Percentiles rank a stretch among this genome's conserved stretches.
Evolutionary conservation across 1,140 invertebrate species (phyloP).

Genomic region (Agrilus planipennis): DNA sequence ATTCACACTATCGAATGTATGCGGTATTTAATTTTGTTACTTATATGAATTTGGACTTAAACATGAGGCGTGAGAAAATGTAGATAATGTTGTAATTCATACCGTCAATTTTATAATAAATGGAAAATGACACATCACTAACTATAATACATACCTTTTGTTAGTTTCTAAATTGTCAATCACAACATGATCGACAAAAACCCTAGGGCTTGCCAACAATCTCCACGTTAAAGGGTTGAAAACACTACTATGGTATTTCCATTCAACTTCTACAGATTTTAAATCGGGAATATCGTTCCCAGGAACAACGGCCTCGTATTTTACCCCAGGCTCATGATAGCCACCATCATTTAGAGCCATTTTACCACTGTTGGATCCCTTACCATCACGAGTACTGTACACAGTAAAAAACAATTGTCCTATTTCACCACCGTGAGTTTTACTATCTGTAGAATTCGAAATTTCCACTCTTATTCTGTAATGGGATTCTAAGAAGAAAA

Average conservation of each 20-base stretch:
- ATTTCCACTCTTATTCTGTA: constrained; percentile 62
- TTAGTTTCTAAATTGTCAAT: constrained; percentile 56
- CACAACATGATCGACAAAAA: constrained; percentile 56
- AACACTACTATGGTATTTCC: constrained; percentile 63
- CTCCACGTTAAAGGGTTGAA: constrained; percentile 77
- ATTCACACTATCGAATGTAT: no score
- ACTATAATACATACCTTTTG: constrained; percentile 48
- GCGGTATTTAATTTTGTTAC: no score
- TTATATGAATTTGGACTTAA: no score
- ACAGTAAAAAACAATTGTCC: constrained; percentile 56
- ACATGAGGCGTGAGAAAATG: no score
- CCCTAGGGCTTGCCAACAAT: constrained; percentile 53
- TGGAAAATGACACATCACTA: no score
- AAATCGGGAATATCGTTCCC: constrained; percentile 52
- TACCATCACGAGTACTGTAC: constrained; percentile 40
- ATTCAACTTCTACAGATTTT: constrained; percentile 53
- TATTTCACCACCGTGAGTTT: constrained; percentile 63
- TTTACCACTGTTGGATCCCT: constrained; percentile 21
- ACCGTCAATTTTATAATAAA: no score
- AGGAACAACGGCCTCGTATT: constrained; percentile 54
- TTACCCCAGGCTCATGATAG: constrained; percentile 59
- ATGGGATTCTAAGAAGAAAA: constrained; percentile 49
- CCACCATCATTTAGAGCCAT: constrained; percentile 23
- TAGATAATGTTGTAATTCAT: no score
- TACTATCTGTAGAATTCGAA: constrained; percentile 57